A percentile compares a stretch with the other conserved stretches of the same genome.
Conservation (phyloP, 1,140 invertebrate species). For the Pteromalus puparum region DNA sequence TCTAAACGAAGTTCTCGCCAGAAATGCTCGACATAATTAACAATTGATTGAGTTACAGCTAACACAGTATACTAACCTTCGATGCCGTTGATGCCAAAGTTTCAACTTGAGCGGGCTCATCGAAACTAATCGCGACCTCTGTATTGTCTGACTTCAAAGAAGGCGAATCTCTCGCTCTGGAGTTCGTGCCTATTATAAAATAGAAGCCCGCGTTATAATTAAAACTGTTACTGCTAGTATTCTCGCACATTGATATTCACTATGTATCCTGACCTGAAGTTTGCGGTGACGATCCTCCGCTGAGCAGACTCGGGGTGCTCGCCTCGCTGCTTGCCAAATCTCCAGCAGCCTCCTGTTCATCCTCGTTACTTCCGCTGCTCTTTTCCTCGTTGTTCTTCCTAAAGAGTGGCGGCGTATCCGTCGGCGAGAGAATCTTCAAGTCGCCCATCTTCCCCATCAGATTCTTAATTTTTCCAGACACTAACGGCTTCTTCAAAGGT, state of each 20-base stretch:
- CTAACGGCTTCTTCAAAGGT: slow-evolving; percentile 52
- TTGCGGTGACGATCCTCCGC: slow-evolving; percentile 56
- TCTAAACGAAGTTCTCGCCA: too few relatives aligned
- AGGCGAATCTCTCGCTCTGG: slow-evolving; percentile 41
- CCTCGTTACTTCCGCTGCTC: slow-evolving; percentile 52
- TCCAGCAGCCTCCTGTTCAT: slow-evolving; percentile 51
- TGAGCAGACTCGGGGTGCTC: slow-evolving; percentile 41
- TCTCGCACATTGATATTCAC: neutral
- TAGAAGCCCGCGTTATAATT: slow-evolving; percentile 18
- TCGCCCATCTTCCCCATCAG: slow-evolving; percentile 70
- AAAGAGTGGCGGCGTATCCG: slow-evolving; percentile 66
- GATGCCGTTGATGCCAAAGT: slow-evolving; percentile 71
- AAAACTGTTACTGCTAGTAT: neutral
- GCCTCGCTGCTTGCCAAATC: slow-evolving; percentile 26
- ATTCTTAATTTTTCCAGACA: slow-evolving; percentile 71
- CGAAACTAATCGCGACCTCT: slow-evolving; percentile 70
- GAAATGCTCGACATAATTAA: too few relatives aligned
- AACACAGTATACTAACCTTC: slow-evolving; percentile 65
- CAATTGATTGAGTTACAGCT: too few relatives aligned
- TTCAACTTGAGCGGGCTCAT: slow-evolving; percentile 70
- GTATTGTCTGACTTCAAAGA: slow-evolving; percentile 59
- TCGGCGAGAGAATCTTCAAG: slow-evolving; percentile 71
- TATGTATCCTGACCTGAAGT: slow-evolving; percentile 58
- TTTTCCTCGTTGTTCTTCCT: slow-evolving; percentile 65
- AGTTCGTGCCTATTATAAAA: slow-evolving; percentile 32